A percentile compares a stretch with the other conserved stretches of the same genome.
Evolutionary conservation across 2,113 vertebrate species (phyloP).

Genomic region (Oenanthe oenanthe): DNA sequence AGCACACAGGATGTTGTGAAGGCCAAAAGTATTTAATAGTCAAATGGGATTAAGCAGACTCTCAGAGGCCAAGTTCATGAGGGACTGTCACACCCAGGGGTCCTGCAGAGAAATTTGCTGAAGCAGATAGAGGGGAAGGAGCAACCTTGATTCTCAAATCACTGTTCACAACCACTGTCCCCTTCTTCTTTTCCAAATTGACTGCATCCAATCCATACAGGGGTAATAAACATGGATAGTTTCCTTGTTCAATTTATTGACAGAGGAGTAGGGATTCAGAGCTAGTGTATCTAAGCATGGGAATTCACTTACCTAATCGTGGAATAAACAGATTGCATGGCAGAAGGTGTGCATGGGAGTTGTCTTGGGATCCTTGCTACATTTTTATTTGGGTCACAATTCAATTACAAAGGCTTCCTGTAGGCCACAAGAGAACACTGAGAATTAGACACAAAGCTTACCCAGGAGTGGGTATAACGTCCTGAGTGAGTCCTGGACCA

Average conservation of each 20-base stretch:
- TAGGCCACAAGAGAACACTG: not conserved
- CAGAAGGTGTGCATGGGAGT: not conserved
- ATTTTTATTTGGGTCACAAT: not conserved
- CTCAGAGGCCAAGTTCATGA: not conserved
- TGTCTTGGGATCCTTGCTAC: not conserved
- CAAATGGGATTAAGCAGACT: not conserved
- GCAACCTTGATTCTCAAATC: not conserved
- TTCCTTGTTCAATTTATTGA: not conserved
- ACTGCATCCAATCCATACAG: not conserved
- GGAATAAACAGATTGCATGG: not conserved
- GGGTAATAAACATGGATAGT: not conserved
- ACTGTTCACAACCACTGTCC: not conserved
- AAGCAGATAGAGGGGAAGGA: accelerated
- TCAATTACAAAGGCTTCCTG: not conserved
- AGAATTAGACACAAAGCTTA: not conserved
- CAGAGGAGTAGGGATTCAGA: not conserved
- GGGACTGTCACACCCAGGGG: not conserved
- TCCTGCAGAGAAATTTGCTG: not conserved
- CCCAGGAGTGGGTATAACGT: not conserved
- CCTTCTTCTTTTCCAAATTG: not conserved
- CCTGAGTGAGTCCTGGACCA: not conserved
- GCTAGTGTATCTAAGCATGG: no score
- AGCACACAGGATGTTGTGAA: not conserved
- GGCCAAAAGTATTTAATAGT: not conserved
- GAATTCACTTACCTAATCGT: not conserved